Base-by-base conservation (phyloP, 2,888 invertebrate species). In the Tromatobia lineatoria region DNA sequence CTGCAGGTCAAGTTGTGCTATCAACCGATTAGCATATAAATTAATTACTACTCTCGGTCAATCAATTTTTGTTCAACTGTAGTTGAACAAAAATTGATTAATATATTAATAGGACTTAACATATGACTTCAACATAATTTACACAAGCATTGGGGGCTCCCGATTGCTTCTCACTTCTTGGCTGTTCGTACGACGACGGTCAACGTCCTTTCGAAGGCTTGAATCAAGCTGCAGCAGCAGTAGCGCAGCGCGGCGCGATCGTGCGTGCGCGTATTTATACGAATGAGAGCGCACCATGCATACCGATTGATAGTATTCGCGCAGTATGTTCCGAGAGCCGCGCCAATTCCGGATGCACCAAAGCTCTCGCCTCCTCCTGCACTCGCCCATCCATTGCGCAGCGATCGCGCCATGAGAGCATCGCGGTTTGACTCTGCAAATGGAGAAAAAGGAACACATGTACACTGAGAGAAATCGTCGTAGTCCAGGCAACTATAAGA, bases 131-230 rank as follows among this genome's bases (percentile, higher is more conserved):
- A 10, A 10, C 8, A 47, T 47, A n/a, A 70, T 76, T 70, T 45
- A 20, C 61, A 18, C 42, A 13, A 38, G 15, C 66, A 34, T 45
- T 29, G 25, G 52, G 59, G 67, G 61, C 29, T 64, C 15, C 25
- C 70, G 64, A 70, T 61, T 29, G 81, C 70, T 75, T 81, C 81
- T 76, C 70, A 70, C 70, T 78, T 78, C 77, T 70, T 45, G 38
- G 74, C 57, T 77, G 61, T 61, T 54, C 64, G 57, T 38, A 38
- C 57, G 59, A 80, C 71, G 67, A 67, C 90, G 91, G 92, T 92
- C 92, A 92, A 92, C 88, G 92, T 91, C 90, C 92, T 91, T 89
- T 91, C 90, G 91, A 91, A 92, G 91, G 91, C 91, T 92, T 88
- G 89, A 82, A 86, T 86, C 82, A 82, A 88, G 81, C 79, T 78